Evolutionary conservation across 2,113 vertebrate genomes (phyloP).

Genomic region (Poeciliopsis prolifica): DNA sequence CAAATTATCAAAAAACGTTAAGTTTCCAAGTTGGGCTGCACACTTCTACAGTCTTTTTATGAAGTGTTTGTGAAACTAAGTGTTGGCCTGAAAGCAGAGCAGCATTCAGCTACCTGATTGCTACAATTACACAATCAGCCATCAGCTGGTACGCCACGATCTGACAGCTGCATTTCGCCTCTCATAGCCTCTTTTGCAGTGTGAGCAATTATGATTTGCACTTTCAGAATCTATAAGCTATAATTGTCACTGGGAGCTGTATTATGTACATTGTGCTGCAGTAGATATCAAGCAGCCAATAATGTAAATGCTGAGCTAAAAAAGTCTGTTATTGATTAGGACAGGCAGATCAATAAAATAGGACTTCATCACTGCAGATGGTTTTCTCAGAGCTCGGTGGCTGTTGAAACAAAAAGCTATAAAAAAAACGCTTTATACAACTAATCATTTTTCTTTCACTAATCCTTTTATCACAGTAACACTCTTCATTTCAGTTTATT

Average conservation of each 20-base stretch:
- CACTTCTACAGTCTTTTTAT: constrained; percentile 22
- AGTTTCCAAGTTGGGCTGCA: neutral
- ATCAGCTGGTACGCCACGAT: constrained; percentile 67
- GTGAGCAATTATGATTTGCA: constrained; percentile 72
- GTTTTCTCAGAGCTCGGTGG: constrained; percentile 30
- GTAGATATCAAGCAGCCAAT: constrained; percentile 43
- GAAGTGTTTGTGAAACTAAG: constrained; percentile 48
- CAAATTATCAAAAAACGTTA: neutral
- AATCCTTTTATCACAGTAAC: constrained; percentile 53
- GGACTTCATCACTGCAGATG: neutral
- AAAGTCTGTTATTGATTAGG: constrained; percentile 32
- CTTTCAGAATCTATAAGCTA: constrained; percentile 47
- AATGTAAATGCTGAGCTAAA: constrained; percentile 25
- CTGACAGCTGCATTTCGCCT: constrained; percentile 75
- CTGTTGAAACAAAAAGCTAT: constrained; percentile 26
- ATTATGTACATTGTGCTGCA: constrained; percentile 16
- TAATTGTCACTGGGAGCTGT: constrained; percentile 39
- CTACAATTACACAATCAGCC: constrained; percentile 78
- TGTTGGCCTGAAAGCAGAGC: constrained; percentile 41
- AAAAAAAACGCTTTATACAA: constrained; percentile 25
- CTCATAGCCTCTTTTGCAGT: constrained; percentile 54
- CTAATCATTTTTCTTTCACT: constrained; percentile 59
- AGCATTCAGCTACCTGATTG: constrained; percentile 75
- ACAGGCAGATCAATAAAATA: constrained; percentile 43
- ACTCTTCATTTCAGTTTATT: constrained; percentile 40